Evolutionary conservation across 2,888 invertebrate genomes (phyloP).

Genomic region (Chaitophorus viminalis): DNA sequence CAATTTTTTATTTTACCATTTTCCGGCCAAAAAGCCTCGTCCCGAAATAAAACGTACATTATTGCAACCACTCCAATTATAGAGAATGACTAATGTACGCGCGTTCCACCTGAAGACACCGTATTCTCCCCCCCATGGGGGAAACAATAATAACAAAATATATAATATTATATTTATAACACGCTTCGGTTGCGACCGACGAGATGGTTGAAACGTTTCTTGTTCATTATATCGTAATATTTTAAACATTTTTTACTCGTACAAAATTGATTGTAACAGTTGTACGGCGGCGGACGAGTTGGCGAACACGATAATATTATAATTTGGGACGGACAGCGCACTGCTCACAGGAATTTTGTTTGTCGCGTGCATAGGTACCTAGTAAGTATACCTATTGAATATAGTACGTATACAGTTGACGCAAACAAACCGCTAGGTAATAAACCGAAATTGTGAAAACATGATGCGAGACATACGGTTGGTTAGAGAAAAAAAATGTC

Average conservation of each 20-base stretch:
- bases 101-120: conserved; percentile 39
- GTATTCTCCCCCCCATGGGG: too few relatives aligned
- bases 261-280: neutral
- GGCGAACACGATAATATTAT: neutral
- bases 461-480: too few relatives aligned
- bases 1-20: conserved; percentile 22
- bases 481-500: too few relatives aligned
- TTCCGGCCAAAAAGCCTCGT: conserved; percentile 31
- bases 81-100: conserved; percentile 33
- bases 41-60: conserved; percentile 50
- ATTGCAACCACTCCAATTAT: conserved; percentile 19
- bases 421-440: too few relatives aligned
- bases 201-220: too few relatives aligned
- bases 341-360: neutral
- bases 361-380: too few relatives aligned
- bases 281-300: neutral
- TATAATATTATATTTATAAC: neutral
- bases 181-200: neutral
- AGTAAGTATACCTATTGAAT: too few relatives aligned
- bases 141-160: neutral
- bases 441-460: too few relatives aligned
- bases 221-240: too few relatives aligned
- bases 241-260: neutral
- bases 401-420: too few relatives aligned
- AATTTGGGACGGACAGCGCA: too few relatives aligned